Evolutionary conservation across 2,888 invertebrate species (phyloP).

Genomic region (Cataglyphis rosenhaueri): DNA sequence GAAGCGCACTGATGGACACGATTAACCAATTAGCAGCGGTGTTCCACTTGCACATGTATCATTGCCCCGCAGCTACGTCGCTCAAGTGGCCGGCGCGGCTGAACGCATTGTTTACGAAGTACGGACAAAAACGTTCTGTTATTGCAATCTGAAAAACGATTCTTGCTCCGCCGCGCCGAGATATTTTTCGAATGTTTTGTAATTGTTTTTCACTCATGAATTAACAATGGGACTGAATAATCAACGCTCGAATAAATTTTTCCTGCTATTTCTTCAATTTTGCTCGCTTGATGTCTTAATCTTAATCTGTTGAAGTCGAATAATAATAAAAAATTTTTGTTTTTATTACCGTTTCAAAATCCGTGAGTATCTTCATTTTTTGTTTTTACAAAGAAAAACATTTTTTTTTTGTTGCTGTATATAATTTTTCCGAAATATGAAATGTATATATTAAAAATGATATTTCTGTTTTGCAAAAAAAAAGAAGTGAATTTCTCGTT

Average conservation of each 20-base stretch:
- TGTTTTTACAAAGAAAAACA: not conserved
- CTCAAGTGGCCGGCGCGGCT: slow-evolving; percentile 14
- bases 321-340: not conserved
- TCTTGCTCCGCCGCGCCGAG: not conserved
- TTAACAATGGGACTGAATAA: not conserved
- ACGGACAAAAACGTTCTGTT: slow-evolving; percentile 19
- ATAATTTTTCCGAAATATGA: slow-evolving; percentile 3
- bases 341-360: not conserved
- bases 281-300: not conserved
- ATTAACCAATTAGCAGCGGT: slow-evolving; percentile 74
- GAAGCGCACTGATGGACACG: slow-evolving; percentile 69
- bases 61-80: slow-evolving; percentile 23
- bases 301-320: not conserved
- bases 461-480: not conserved
- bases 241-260: slow-evolving; percentile 5
- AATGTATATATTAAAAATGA: not conserved
- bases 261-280: not conserved
- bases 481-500: not conserved
- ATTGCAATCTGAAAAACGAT: slow-evolving; percentile 41
- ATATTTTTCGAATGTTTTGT: slow-evolving; percentile 39
- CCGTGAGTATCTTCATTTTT: not conserved
- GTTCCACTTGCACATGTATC: slow-evolving; percentile 60
- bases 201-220: not conserved
- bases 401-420: not conserved
- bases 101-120: slow-evolving; percentile 16